phyloP scores from a whole-genome alignment of 2,888 invertebrate species.

The Clostera curtula region DNA sequence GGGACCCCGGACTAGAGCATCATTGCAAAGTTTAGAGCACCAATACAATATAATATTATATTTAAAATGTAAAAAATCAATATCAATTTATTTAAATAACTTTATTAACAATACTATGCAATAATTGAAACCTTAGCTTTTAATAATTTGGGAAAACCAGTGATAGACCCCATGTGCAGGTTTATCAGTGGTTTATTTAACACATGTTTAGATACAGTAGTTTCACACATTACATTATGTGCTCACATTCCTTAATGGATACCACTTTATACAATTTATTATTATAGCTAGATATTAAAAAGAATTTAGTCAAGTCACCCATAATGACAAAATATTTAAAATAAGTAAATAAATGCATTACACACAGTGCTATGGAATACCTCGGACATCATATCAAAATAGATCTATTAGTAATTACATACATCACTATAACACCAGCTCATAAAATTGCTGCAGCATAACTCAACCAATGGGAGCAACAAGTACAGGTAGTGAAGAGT shows the following conservation, averaged over 20 bases:
- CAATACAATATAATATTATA: not conserved
- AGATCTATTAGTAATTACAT: no score
- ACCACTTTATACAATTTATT: conserved; percentile 23
- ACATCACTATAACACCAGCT: no score
- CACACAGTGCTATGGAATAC: conserved; percentile 3
- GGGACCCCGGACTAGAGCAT: no score
- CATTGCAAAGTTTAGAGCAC: not conserved
- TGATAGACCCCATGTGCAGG: conserved; percentile 18
- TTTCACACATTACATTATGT: conserved; percentile 20
- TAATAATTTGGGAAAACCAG: conserved; percentile 27
- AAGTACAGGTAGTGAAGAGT: no score
- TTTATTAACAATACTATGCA: conserved; percentile 56
- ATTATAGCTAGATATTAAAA: conserved; percentile 16
- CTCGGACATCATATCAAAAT: no score
- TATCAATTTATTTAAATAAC: conserved; percentile 34
- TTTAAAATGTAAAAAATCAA: not conserved
- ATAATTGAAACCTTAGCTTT: conserved; percentile 43
- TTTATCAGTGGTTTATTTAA: conserved; percentile 23
- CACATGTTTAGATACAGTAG: conserved; percentile 18
- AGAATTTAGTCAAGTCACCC: conserved; percentile 6
- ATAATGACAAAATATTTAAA: conserved; percentile 5
- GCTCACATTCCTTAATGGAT: conserved; percentile 4
- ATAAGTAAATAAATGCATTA: conserved; percentile 22
- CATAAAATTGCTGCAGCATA: no score
- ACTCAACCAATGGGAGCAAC: no score